Evolutionary conservation across 1,140 invertebrate genomes (phyloP).

Genomic region (Dendroctonus ponderosae): DNA sequence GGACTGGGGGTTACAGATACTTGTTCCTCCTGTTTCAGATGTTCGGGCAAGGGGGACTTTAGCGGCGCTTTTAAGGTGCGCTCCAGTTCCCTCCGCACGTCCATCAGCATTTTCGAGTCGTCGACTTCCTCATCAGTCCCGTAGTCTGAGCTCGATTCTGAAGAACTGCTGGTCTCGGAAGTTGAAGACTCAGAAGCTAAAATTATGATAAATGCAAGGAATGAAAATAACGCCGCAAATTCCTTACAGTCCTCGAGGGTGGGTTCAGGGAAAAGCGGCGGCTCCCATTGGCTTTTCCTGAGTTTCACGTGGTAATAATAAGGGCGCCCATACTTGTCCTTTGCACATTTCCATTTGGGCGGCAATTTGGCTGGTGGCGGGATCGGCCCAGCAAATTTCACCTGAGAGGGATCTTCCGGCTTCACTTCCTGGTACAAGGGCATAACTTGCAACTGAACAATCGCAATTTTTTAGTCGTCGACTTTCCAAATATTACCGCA

Average conservation of each 20-base stretch:
- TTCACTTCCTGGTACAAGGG: slow-evolving; percentile 17
- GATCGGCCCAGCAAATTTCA: slow-evolving; percentile 47
- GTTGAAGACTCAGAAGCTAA: neutral
- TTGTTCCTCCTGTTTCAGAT: slow-evolving; percentile 25
- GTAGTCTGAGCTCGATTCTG: slow-evolving; percentile 56
- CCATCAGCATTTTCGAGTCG: slow-evolving; percentile 43
- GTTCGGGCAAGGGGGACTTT: slow-evolving; percentile 23
- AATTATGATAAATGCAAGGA: slow-evolving; percentile 2
- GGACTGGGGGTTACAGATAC: slow-evolving; percentile 31
- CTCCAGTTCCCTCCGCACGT: slow-evolving; percentile 45
- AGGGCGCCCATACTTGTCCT: slow-evolving; percentile 74
- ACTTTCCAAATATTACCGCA: too few relatives aligned
- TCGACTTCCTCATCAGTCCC: slow-evolving; percentile 53
- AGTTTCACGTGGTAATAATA: slow-evolving; percentile 91
- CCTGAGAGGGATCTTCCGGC: slow-evolving; percentile 24
- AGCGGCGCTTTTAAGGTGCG: slow-evolving; percentile 17
- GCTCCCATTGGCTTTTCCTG: slow-evolving; percentile 84
- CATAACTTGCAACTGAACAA: neutral
- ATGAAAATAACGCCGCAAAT: neutral
- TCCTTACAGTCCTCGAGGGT: slow-evolving; percentile 48
- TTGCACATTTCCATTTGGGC: slow-evolving; percentile 81
- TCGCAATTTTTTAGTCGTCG: too few relatives aligned
- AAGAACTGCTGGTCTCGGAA: slow-evolving; percentile 48
- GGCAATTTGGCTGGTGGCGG: slow-evolving; percentile 69
- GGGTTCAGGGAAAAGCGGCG: slow-evolving; percentile 58